Evolutionary conservation across 2,113 vertebrate genomes (phyloP).

Genomic region (Muntiacus reevesi): DNA sequence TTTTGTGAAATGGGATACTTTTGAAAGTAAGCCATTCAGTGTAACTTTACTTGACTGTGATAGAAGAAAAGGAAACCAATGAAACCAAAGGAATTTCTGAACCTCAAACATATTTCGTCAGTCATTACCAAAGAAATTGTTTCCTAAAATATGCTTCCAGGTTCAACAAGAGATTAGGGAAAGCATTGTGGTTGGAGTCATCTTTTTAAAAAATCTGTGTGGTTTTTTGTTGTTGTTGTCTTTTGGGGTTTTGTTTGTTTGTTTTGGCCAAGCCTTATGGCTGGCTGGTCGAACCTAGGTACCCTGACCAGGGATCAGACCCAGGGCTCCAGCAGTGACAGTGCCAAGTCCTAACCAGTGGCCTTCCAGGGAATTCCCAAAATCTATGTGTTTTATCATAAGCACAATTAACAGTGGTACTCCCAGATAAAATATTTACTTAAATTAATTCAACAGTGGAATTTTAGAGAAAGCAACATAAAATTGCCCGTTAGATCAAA

Average conservation of each 20-base stretch:
- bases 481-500: background rate
- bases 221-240: background rate
- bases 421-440: background rate
- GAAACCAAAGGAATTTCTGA: background rate
- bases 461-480: background rate
- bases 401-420: background rate
- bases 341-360: background rate
- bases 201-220: background rate
- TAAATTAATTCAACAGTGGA: background rate
- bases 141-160: background rate
- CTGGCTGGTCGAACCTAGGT: background rate
- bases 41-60: background rate
- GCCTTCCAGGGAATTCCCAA: background rate
- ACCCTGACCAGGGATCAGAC: background rate
- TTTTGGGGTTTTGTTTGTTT: background rate
- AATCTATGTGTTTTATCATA: background rate
- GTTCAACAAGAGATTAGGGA: background rate
- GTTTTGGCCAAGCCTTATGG: background rate
- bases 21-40: background rate
- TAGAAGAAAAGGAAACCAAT: background rate
- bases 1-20: background rate
- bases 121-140: background rate
- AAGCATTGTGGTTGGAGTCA: background rate
- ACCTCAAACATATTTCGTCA: background rate
- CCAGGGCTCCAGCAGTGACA: background rate